Conservation (phyloP, 2,113 vertebrate genomes). For the Daphoenositta chrysoptera region DNA sequence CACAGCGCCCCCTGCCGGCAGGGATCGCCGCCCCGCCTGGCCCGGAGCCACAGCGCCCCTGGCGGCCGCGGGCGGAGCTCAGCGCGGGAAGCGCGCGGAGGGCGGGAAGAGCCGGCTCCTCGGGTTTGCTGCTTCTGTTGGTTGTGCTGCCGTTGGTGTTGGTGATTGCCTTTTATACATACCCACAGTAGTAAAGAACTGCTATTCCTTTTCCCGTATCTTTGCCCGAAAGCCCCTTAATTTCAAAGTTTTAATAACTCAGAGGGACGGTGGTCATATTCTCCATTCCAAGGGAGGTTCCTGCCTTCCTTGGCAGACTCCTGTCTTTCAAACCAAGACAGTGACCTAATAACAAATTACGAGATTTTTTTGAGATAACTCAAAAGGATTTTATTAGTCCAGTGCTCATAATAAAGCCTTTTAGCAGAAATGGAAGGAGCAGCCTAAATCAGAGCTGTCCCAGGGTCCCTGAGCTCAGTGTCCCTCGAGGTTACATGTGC, state of each 20-base stretch:
- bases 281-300: neutral
- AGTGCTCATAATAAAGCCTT: neutral
- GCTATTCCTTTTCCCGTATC: neutral
- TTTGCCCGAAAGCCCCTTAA: neutral
- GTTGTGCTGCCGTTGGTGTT: no score
- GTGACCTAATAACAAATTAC: neutral
- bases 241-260: neutral
- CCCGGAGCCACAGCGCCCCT: neutral
- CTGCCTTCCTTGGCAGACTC: neutral
- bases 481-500: neutral
- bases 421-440: neutral
- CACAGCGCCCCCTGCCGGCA: neutral
- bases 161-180: neutral
- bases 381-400: neutral
- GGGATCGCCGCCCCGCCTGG: neutral
- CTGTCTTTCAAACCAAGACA: neutral
- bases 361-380: neutral
- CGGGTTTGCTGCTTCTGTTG: neutral
- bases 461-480: neutral
- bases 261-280: rapidly evolving
- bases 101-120: rapidly evolving
- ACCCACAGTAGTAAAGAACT: neutral
- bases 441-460: neutral
- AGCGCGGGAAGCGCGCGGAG: rapidly evolving
- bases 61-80: rapidly evolving